Percentiles rank a stretch among this genome's conserved stretches.
Conservation (phyloP, 2,888 invertebrate species). For the Resseliella maxima region DNA sequence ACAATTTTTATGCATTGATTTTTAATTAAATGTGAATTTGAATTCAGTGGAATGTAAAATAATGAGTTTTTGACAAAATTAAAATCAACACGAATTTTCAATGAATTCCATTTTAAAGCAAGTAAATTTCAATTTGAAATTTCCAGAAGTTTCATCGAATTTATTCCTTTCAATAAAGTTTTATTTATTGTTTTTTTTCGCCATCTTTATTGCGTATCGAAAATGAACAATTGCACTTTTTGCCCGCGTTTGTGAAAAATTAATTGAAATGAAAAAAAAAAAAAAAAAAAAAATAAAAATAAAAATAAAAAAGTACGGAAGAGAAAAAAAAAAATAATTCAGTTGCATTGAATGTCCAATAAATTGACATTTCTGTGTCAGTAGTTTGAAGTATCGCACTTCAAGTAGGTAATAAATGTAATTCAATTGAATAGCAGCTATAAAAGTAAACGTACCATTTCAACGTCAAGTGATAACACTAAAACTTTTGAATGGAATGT, state of each 20-base stretch:
- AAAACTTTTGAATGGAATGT: conserved; percentile 18
- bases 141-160: no score
- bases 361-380: conserved; percentile 9
- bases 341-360: neutral
- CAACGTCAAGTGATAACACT: conserved; percentile 7
- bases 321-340: neutral
- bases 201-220: no score
- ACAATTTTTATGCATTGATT: neutral
- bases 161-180: no score
- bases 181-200: no score
- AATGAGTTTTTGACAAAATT: no score
- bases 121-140: no score
- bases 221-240: no score
- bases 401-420: conserved; percentile 26
- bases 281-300: neutral
- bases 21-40: conserved; percentile 16
- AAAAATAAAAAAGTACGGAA: no score
- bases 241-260: no score
- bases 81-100: no score
- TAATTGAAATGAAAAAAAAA: neutral
- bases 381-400: neutral
- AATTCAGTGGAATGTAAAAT: neutral
- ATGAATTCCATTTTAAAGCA: no score
- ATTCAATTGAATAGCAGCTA: conserved; percentile 35
- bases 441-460: neutral